phyloP scores from a whole-genome alignment of 2,113 vertebrate genomes.

The Pachycephala philippinensis region DNA sequence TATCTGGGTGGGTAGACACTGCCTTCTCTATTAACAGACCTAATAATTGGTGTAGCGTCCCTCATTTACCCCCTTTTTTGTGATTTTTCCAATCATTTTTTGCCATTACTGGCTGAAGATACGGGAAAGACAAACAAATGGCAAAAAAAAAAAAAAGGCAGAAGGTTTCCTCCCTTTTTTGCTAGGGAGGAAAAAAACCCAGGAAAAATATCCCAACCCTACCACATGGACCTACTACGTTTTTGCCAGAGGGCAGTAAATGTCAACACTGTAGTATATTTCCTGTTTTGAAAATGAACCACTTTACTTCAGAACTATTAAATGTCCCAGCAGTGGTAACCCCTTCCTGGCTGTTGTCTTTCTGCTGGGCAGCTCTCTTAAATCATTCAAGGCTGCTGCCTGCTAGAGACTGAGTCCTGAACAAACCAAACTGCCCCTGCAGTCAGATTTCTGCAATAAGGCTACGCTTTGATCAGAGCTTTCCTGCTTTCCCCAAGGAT shows the following conservation, averaged over 20 bases:
- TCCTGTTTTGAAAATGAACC: constrained; percentile 31
- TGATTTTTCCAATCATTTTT: not conserved
- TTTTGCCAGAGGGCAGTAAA: constrained; percentile 24
- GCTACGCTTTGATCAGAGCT: not conserved
- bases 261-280: constrained; percentile 24
- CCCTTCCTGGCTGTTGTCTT: constrained; percentile 4
- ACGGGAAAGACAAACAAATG: not conserved
- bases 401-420: not conserved
- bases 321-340: not conserved
- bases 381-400: not conserved
- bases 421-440: not conserved
- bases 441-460: not conserved
- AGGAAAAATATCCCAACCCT: not conserved
- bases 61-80: not conserved
- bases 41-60: not conserved
- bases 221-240: not conserved
- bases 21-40: not conserved
- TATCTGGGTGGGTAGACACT: not conserved
- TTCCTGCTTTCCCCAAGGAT: constrained; percentile 27
- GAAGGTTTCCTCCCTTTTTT: not conserved
- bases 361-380: not conserved
- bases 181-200: not conserved
- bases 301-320: constrained; percentile 29
- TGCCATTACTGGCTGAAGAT: not conserved
- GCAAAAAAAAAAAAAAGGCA: not conserved